A percentile compares a stretch with the other conserved stretches of the same genome.
phyloP scores from a whole-genome alignment of 1,140 invertebrate genomes.

The Condylostylus longicornis region DNA sequence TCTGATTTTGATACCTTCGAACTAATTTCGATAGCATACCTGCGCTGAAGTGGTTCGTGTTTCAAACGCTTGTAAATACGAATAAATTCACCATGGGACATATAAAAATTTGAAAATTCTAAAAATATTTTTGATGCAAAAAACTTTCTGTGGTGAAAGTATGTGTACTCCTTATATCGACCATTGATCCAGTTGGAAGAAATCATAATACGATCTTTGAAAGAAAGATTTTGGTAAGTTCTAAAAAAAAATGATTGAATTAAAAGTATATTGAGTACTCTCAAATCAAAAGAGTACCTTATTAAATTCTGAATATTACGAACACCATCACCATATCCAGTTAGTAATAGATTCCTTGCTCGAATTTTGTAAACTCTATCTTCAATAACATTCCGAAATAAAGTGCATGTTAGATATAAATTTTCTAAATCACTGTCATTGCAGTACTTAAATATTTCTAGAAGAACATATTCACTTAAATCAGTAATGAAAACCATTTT shows the following conservation, averaged over 20 bases:
- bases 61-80: slow-evolving; percentile 16
- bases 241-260: slow-evolving; percentile 9
- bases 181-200: slow-evolving; percentile 21
- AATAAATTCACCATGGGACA: slow-evolving; percentile 20
- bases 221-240: slow-evolving; percentile 13
- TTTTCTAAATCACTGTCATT: too few species aligned
- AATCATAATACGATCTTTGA: slow-evolving; percentile 17
- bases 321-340: too few species aligned
- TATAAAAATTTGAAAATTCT: slow-evolving; percentile 16
- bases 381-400: too few species aligned
- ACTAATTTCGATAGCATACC: slow-evolving; percentile 16
- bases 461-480: too few species aligned
- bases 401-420: too few species aligned
- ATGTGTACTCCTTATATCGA: slow-evolving; percentile 16
- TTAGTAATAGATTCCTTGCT: too few species aligned
- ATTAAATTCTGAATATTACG: too few species aligned
- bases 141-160: slow-evolving; percentile 23
- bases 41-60: slow-evolving; percentile 14
- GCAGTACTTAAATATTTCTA: too few species aligned
- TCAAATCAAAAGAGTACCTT: too few species aligned
- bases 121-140: slow-evolving; percentile 23
- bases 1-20: slow-evolving; percentile 14
- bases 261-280: too few species aligned
- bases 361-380: too few species aligned
- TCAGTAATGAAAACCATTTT: too few species aligned